phyloP scores from a whole-genome alignment of 1,140 invertebrate species.

The Psilanteris sp. region DNA sequence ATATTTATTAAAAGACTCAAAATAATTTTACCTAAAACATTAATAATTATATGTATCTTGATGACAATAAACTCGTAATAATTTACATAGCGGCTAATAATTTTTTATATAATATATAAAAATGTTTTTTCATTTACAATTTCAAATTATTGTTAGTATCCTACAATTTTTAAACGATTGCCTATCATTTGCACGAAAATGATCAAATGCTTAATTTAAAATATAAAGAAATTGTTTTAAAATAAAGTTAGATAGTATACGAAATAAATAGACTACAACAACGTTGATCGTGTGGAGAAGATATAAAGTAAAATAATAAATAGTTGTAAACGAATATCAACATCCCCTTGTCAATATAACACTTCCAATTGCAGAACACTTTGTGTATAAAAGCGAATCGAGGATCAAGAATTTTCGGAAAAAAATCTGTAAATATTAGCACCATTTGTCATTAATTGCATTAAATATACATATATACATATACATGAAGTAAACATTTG shows the following conservation, averaged over 20 bases:
- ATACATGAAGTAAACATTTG: slow-evolving; percentile 57
- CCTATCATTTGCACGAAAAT: too few relatives aligned
- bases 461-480: slow-evolving; percentile 71
- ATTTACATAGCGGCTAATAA: too few relatives aligned
- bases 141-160: too few relatives aligned
- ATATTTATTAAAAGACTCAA: too few relatives aligned
- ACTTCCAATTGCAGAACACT: slow-evolving; percentile 40
- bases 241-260: slow-evolving; percentile 44
- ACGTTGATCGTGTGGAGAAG: slow-evolving; percentile 42
- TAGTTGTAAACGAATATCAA: slow-evolving; percentile 45
- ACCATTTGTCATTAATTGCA: slow-evolving; percentile 74
- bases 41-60: too few relatives aligned
- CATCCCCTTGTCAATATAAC: slow-evolving; percentile 47
- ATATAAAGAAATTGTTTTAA: not conserved
- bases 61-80: too few relatives aligned
- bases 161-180: too few relatives aligned
- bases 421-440: slow-evolving; percentile 76
- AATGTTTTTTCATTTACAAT: too few relatives aligned
- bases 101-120: too few relatives aligned
- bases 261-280: slow-evolving; percentile 35
- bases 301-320: slow-evolving; percentile 24
- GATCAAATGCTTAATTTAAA: too few relatives aligned
- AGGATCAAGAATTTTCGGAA: slow-evolving; percentile 73
- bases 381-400: slow-evolving; percentile 62
- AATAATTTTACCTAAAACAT: too few relatives aligned